phyloP scores from a whole-genome alignment of 2,888 invertebrate genomes.

The Gerris lacustris region DNA sequence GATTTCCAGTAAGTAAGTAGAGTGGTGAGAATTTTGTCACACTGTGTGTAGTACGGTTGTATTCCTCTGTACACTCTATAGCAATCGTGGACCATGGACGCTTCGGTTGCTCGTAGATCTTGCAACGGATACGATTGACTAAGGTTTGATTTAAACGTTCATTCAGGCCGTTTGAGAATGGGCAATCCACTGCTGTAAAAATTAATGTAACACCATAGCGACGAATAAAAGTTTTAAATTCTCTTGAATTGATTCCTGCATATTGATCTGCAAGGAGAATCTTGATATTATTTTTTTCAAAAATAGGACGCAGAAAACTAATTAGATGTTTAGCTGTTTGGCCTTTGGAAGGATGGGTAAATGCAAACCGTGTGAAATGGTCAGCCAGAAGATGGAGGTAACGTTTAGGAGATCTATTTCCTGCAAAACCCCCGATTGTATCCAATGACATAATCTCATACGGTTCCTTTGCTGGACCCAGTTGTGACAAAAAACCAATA shows the following conservation, averaged over 20 bases:
- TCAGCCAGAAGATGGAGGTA: conserved; percentile 31
- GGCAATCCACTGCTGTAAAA: conserved; percentile 25
- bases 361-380: conserved; percentile 31
- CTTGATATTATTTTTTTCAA: conserved; percentile 17
- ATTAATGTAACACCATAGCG: conserved; percentile 21
- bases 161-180: conserved; percentile 28
- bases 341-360: conserved; percentile 30
- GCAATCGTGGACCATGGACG: conserved; percentile 13
- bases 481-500: not conserved
- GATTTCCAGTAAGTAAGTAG: conserved; percentile 9
- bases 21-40: conserved; percentile 11
- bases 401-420: conserved; percentile 31
- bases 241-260: conserved; percentile 3
- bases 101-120: conserved; percentile 24
- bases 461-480: conserved; percentile 31
- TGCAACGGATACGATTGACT: conserved; percentile 25
- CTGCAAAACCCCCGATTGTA: conserved; percentile 32
- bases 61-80: conserved; percentile 8
- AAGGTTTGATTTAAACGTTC: conserved; percentile 28
- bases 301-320: conserved; percentile 21
- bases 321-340: conserved; percentile 31
- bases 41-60: conserved; percentile 10
- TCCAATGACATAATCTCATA: conserved; percentile 32
- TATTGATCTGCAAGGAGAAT: conserved; percentile 29
- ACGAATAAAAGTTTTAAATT: conserved; percentile 18